Evolutionary conservation across 1,140 invertebrate species (phyloP).

Genomic region (Lordiphosa clarofinis): DNA sequence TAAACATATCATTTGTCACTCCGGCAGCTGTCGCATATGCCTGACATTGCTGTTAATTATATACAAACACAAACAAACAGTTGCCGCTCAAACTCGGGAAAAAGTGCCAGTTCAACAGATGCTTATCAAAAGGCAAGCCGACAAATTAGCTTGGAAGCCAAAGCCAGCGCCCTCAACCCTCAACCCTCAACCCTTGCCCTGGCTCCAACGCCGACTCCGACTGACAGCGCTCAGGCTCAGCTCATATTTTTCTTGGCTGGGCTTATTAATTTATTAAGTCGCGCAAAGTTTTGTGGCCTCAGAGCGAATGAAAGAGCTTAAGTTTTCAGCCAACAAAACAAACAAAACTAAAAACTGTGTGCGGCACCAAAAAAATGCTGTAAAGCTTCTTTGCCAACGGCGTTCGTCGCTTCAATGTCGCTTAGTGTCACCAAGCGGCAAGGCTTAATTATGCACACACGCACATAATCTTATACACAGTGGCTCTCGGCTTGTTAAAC

Average conservation of each 20-base stretch:
- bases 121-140: conserved; percentile 41
- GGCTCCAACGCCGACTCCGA: not conserved
- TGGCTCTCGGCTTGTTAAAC: not conserved
- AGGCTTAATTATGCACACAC: conserved; percentile 58
- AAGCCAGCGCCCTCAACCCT: conserved; percentile 43
- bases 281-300: conserved; percentile 22
- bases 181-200: conserved; percentile 16
- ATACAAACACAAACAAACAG: conserved; percentile 46
- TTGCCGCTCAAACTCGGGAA: not conserved
- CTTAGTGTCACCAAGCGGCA: conserved; percentile 61
- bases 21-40: conserved; percentile 10
- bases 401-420: conserved; percentile 57
- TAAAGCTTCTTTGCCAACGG: conserved; percentile 49
- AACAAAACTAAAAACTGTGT: conserved; percentile 58
- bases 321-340: conserved; percentile 59
- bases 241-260: conserved; percentile 47
- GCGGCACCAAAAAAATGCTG: conserved; percentile 27
- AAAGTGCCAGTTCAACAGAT: conserved; percentile 35
- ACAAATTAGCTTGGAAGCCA: conserved; percentile 44
- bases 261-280: conserved; percentile 55
- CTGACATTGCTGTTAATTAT: conserved; percentile 46
- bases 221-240: conserved; percentile 15
- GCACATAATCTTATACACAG: conserved; percentile 5
- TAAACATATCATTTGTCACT: conserved; percentile 33
- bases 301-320: conserved; percentile 25